Evolutionary conservation across 2,797 vertebrate species (phyloP).

Genomic region (Onychomys torridus): DNA sequence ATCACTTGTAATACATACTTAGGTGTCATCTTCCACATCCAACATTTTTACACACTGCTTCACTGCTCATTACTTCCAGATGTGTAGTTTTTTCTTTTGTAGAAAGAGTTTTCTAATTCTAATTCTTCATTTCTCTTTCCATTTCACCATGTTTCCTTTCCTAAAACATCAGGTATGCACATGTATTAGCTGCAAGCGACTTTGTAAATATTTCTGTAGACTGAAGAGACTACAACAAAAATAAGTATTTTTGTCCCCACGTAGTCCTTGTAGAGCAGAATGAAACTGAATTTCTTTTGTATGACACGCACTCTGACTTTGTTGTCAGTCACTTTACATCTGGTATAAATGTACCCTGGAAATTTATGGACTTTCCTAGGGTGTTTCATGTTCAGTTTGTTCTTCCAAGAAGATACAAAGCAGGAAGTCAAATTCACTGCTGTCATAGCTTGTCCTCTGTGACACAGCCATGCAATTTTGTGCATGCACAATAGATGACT

Average conservation of each 20-base stretch:
- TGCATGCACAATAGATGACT: not conserved
- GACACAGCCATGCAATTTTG: not conserved
- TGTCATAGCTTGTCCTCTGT: not conserved
- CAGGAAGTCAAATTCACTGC: not conserved
- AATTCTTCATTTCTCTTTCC: not conserved
- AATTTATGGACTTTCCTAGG: not conserved
- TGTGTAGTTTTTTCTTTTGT: not conserved
- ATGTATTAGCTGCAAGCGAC: not conserved
- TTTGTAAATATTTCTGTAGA: not conserved
- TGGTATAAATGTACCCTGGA: not conserved
- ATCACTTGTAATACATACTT: not conserved
- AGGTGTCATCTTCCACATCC: not conserved
- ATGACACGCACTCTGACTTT: not conserved
- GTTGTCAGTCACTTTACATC: conserved; percentile 1
- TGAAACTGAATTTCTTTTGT: not conserved
- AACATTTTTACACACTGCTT: not conserved
- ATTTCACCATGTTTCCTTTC: not conserved
- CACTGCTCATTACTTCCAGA: not conserved
- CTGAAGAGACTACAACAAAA: not conserved
- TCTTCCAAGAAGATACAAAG: not conserved
- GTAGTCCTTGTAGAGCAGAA: not conserved
- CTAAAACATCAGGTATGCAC: not conserved
- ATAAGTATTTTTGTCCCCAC: not conserved
- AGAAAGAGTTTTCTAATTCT: not conserved
- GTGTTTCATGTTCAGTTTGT: not conserved